Evolutionary conservation across 92 coral and sea anemone genomes (phyloP).

Genomic region (Heteractis magnifica): DNA sequence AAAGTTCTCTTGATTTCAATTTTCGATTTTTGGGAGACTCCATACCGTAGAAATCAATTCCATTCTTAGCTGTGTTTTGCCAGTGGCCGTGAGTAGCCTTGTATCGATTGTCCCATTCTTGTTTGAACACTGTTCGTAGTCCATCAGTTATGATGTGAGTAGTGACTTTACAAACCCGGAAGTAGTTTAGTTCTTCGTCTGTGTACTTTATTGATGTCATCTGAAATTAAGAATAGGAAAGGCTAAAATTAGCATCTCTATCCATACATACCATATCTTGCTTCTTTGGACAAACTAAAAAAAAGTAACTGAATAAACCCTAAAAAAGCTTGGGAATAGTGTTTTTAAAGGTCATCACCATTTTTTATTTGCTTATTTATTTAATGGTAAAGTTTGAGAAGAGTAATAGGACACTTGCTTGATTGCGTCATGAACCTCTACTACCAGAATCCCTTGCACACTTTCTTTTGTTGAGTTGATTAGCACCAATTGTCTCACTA

Average conservation of each 20-base stretch:
- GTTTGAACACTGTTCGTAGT: conserved; percentile 2
- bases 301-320: too few relatives aligned
- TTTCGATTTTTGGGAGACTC: not conserved
- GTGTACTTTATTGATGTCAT: not conserved
- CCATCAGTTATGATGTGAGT: not conserved
- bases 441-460: too few relatives aligned
- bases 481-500: too few relatives aligned
- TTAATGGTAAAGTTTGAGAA: too few relatives aligned
- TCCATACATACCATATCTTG: not conserved
- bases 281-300: too few relatives aligned
- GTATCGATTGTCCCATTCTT: not conserved
- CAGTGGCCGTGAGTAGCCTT: conserved; percentile 7
- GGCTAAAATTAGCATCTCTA: not conserved
- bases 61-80: not conserved
- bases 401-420: too few relatives aligned
- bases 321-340: too few relatives aligned
- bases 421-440: too few relatives aligned
- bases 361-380: too few relatives aligned
- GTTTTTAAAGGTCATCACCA: too few relatives aligned
- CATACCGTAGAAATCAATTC: not conserved
- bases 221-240: not conserved
- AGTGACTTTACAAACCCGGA: conserved; percentile 4
- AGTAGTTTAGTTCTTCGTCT: not conserved
- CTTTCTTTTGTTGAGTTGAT: too few relatives aligned
- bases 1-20: not conserved